phyloP scores from a whole-genome alignment of 1,140 invertebrate genomes.

The Drosophila lowei region DNA sequence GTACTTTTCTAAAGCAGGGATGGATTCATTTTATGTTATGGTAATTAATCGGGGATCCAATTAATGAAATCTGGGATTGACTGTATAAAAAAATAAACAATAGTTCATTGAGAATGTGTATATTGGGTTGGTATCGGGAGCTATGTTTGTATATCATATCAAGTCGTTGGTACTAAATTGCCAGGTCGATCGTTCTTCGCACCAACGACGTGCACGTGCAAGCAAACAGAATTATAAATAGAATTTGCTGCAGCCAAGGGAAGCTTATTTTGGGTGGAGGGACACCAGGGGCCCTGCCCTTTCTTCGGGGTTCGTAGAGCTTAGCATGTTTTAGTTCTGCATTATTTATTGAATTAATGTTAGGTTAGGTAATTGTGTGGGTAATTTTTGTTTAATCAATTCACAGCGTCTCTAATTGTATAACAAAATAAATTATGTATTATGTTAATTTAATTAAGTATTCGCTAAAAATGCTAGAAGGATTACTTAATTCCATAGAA shows the following conservation, averaged over 20 bases:
- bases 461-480: conserved; percentile 58
- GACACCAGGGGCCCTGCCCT: conserved; percentile 37
- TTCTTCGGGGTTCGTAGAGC: conserved; percentile 54
- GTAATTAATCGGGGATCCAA: conserved; percentile 75
- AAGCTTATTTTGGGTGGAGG: conserved; percentile 26
- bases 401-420: conserved; percentile 76
- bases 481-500: conserved; percentile 55
- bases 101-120: conserved; percentile 53
- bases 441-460: conserved; percentile 67
- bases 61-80: conserved; percentile 81
- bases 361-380: conserved; percentile 56
- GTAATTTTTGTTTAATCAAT: conserved; percentile 71
- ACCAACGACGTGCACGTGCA: conserved; percentile 62
- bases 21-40: conserved; percentile 77
- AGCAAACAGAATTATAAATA: conserved; percentile 47
- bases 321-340: conserved; percentile 58
- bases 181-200: conserved; percentile 30
- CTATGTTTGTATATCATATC: conserved; percentile 10
- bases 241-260: conserved; percentile 33
- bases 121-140: conserved; percentile 13
- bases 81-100: conserved; percentile 72
- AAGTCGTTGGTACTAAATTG: conserved; percentile 31
- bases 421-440: conserved; percentile 70
- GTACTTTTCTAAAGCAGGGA: conserved; percentile 79
- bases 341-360: conserved; percentile 64